phyloP scores from a whole-genome alignment of 2,113 vertebrate species.

The Rafetus swinhoei region DNA sequence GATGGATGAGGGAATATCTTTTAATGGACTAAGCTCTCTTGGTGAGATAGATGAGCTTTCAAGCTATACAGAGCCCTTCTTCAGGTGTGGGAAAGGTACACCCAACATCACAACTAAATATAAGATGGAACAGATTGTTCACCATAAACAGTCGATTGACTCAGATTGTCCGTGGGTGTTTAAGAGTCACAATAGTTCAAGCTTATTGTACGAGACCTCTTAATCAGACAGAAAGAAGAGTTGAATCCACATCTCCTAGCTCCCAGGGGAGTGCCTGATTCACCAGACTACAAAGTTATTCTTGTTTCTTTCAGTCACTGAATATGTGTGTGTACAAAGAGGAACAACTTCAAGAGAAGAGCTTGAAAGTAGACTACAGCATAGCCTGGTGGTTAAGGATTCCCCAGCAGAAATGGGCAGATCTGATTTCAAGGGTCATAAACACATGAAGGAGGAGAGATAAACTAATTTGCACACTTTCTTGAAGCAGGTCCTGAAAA shows the following conservation, averaged over 20 bases:
- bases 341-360: too few relatives aligned
- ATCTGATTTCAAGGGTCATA: too few relatives aligned
- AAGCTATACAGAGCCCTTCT: neutral
- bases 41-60: neutral
- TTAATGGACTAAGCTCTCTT: too few relatives aligned
- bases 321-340: too few relatives aligned
- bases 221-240: neutral
- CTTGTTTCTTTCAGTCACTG: too few relatives aligned
- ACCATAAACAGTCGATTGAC: neutral
- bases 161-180: neutral
- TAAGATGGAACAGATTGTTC: neutral
- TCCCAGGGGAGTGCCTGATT: neutral
- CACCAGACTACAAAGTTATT: neutral
- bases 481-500: too few relatives aligned
- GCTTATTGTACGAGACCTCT: neutral
- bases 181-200: neutral
- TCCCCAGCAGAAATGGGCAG: too few relatives aligned
- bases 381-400: too few relatives aligned
- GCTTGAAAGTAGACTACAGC: too few relatives aligned
- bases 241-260: neutral
- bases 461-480: too few relatives aligned
- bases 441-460: too few relatives aligned
- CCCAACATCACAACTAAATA: neutral
- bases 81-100: neutral
- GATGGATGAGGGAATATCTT: too few relatives aligned